Evolutionary conservation across 2,797 vertebrate genomes (phyloP).

Genomic region (Neostethus bicornis): DNA sequence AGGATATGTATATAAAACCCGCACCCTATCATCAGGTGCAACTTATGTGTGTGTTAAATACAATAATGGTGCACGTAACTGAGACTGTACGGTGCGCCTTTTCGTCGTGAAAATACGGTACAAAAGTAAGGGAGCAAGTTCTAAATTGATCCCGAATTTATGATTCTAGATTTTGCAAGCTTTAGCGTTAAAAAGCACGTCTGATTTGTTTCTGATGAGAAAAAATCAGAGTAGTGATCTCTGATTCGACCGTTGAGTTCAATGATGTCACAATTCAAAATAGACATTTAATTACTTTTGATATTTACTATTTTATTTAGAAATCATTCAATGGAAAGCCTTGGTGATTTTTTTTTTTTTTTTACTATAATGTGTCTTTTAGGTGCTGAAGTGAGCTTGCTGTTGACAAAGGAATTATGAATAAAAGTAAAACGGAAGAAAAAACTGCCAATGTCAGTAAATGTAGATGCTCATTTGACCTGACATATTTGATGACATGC

Average conservation of each 20-base stretch:
- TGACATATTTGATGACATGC: slow-evolving; percentile 38
- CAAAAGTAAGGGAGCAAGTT: too few relatives aligned
- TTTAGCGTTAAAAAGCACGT: background rate
- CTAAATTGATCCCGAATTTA: background rate
- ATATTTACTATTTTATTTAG: slow-evolving; percentile 15
- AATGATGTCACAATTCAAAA: slow-evolving; percentile 41
- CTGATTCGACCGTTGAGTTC: slow-evolving; percentile 19
- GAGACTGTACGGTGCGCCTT: too few relatives aligned
- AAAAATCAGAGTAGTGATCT: slow-evolving; percentile 17
- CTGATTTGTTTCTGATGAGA: background rate
- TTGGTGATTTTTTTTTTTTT: slow-evolving; percentile 63
- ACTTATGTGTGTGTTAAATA: too few relatives aligned
- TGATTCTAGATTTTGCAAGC: too few relatives aligned
- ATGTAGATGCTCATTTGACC: slow-evolving; percentile 51
- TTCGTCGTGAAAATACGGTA: too few relatives aligned
- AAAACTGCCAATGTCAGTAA: slow-evolving; percentile 53
- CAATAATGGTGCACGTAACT: too few relatives aligned
- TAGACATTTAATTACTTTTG: slow-evolving; percentile 18
- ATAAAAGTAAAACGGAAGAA: slow-evolving; percentile 58
- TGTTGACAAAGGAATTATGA: slow-evolving; percentile 68
- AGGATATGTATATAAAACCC: too few relatives aligned
- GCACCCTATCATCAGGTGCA: too few relatives aligned
- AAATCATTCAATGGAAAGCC: slow-evolving; percentile 71
- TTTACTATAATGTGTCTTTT: slow-evolving; percentile 72
- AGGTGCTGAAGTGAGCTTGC: slow-evolving; percentile 74